Percentiles rank a stretch among this genome's conserved stretches.
These are phyloP conservation scores for Colistium nudipinnis DNA, from an alignment of 2,113 vertebrate species.

Conservation along the genomic window DNA sequence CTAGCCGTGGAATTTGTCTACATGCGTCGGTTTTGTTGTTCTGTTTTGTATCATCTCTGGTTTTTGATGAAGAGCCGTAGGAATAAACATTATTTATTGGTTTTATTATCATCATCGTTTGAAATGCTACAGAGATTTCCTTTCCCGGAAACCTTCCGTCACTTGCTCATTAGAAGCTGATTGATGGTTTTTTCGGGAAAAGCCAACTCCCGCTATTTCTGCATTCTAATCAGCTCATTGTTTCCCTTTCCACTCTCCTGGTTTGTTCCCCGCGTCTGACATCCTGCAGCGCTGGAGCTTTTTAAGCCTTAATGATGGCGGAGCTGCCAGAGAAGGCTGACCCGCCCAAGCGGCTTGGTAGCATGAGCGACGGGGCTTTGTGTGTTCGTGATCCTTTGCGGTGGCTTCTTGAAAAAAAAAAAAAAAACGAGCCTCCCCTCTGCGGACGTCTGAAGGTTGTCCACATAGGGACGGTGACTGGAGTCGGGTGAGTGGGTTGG, in stretches of 20 bases:
- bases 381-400: conserved; percentile 42
- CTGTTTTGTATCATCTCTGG: background rate
- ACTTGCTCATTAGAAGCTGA: conserved; percentile 51
- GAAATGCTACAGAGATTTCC: conserved; percentile 21
- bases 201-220: conserved; percentile 48
- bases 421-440: conserved; percentile 3
- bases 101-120: background rate
- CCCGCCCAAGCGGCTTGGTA: conserved; percentile 60
- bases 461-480: conserved; percentile 3
- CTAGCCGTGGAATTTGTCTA: background rate
- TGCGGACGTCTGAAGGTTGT: conserved; percentile 29
- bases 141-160: conserved; percentile 40
- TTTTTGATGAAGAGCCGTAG: conserved; percentile 2
- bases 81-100: background rate
- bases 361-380: conserved; percentile 47
- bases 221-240: conserved; percentile 56
- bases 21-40: background rate
- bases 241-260: conserved; percentile 27
- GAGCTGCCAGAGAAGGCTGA: conserved; percentile 67
- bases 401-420: conserved; percentile 42
- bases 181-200: conserved; percentile 61
- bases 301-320: conserved; percentile 64
- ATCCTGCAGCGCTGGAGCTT: conserved; percentile 38
- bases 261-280: conserved; percentile 42
- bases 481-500: conserved; percentile 39